Base-by-base conservation (phyloP, 2,888 invertebrate species). In the Diaperis boleti region DNA sequence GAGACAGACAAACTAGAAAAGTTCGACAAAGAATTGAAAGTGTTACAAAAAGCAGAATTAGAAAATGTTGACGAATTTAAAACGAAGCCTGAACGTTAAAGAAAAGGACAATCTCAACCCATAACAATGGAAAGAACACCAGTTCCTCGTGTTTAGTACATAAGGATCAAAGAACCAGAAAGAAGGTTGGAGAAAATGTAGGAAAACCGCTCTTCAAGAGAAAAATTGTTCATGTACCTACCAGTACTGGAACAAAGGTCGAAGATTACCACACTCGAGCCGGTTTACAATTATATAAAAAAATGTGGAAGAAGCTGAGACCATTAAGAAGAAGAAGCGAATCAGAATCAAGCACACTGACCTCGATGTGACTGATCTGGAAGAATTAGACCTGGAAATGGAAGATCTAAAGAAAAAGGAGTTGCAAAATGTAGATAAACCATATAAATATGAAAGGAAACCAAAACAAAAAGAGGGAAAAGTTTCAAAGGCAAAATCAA, bases 181-280 rank as follows among this genome's bases (percentile, higher is more conserved):
- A 66, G 80, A 17, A 83, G 85, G 70, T 80, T 84, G 6, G 87
- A 85, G 73, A 71, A 14, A 73, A 70, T 60, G 79, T 91, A 55
- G 90, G 89, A 0, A 90, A 89, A 77, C 82, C 89, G 35, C 85
- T 88, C 75, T 80, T 92, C 1, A 90, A 89, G 74, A 91, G 91
- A 75, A 85, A 88, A 67, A 89, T 92, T 11, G 84, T 81, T 41
- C 85, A 84, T 70, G 76, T 84, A 1, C 67, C 81, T 82, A 56
- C 80, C 81, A 22, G 50, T 72, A 70, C 49, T 69, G 18, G 73
- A 79, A 59, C 73, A 78, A 39, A 72, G 69, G 41, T 72, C 78
- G 1, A 57, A 75, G 14, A 72, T 81, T 15, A 78, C 78, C 35
- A 67, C 79, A 62, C 69, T 81, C 69, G 69, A 76, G 64, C 76